Conservation (phyloP, 2,797 vertebrate genomes). For the Falco columbarius region DNA sequence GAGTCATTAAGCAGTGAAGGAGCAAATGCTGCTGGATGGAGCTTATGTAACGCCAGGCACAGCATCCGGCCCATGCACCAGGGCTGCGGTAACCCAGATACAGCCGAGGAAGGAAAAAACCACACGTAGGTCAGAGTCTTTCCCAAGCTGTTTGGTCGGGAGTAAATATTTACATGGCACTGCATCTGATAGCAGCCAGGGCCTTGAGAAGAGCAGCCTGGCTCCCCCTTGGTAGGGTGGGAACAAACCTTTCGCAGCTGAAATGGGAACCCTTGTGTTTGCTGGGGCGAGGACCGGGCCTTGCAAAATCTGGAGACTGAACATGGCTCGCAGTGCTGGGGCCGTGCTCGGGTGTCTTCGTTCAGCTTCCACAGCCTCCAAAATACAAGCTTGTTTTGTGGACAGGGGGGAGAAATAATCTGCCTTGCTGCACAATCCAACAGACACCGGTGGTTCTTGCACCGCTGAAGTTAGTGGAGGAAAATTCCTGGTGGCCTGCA, state of each 20-base stretch:
- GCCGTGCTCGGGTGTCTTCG: fast-evolving
- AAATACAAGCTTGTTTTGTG: not conserved
- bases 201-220: not conserved
- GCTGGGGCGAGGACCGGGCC: not conserved
- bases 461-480: not conserved
- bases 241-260: not conserved
- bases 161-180: not conserved
- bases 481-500: not conserved
- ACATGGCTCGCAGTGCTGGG: too few species aligned
- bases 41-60: not conserved
- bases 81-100: not conserved
- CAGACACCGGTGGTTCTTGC: not conserved
- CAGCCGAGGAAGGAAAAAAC: not conserved
- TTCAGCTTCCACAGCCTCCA: not conserved
- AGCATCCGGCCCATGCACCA: fast-evolving
- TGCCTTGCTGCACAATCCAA: not conserved
- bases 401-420: not conserved
- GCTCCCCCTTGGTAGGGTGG: not conserved
- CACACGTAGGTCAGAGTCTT: not conserved
- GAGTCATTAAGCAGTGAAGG: not conserved
- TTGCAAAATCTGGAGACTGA: not conserved
- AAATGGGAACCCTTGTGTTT: fast-evolving
- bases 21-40: not conserved
- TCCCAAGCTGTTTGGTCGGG: not conserved
- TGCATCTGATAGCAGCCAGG: not conserved